Conservation (phyloP, 2,797 vertebrate species). For the Lagocephalus sceleratus region DNA sequence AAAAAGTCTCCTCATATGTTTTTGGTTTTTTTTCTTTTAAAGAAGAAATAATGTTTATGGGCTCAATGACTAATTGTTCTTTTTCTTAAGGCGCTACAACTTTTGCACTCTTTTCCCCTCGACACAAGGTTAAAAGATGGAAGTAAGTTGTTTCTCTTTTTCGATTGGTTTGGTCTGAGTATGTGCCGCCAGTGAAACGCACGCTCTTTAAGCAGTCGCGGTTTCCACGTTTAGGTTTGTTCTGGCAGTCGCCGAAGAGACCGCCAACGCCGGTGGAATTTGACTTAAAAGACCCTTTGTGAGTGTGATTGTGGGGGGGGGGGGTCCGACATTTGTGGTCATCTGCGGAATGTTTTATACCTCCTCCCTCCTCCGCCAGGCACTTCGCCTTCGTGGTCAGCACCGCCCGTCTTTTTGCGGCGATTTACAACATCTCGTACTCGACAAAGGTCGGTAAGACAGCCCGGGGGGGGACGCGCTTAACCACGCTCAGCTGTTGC, state of each 20-base stretch:
- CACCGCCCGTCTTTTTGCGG: constrained; percentile 87
- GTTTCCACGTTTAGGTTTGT: constrained; percentile 81
- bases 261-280: constrained; percentile 91
- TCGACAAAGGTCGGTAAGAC: constrained; percentile 79
- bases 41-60: too few species aligned
- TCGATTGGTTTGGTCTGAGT: background rate
- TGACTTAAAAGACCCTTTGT: constrained; percentile 90
- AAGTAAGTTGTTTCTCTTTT: constrained; percentile 82
- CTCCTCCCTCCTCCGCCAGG: constrained; percentile 63
- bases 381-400: constrained; percentile 89
- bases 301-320: too few species aligned
- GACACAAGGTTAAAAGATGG: constrained; percentile 97
- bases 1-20: too few species aligned
- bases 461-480: background rate
- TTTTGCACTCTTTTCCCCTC: constrained; percentile 94
- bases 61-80: background rate
- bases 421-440: constrained; percentile 85
- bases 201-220: background rate
- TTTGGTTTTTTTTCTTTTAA: too few species aligned
- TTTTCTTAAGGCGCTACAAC: constrained; percentile 85
- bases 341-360: background rate
- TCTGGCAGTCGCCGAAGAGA: constrained; percentile 99
- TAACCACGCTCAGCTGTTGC: background rate
- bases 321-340: background rate
- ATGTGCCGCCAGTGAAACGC: background rate